Evolutionary conservation across 2,797 vertebrate species (phyloP).

Genomic region (Coregonus sp.): DNA sequence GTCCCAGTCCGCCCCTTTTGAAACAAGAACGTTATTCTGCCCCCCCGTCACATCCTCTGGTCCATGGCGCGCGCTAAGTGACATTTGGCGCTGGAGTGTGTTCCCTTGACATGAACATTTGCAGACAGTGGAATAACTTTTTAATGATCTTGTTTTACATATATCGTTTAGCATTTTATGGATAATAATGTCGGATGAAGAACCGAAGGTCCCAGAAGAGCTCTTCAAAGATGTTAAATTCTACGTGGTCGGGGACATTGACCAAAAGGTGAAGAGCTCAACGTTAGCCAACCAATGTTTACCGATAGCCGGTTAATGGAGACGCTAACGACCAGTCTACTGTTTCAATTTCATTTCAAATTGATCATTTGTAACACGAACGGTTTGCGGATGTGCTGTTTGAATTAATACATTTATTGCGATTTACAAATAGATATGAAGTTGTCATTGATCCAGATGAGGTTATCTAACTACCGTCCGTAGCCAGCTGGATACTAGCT

Average conservation of each 20-base stretch:
- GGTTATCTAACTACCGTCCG: background rate
- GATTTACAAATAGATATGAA: background rate
- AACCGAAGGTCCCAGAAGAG: constrained; percentile 82
- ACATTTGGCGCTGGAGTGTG: constrained; percentile 72
- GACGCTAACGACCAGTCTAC: background rate
- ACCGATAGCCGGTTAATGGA: constrained; percentile 29
- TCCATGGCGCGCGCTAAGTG: constrained; percentile 70
- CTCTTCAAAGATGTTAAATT: constrained; percentile 98
- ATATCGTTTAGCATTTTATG: constrained; percentile 30
- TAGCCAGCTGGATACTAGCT: constrained; percentile 22
- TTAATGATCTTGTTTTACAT: constrained; percentile 12
- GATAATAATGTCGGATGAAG: constrained; percentile 79
- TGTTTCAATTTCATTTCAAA: background rate
- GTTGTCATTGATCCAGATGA: background rate
- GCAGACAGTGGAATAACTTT: constrained; percentile 6
- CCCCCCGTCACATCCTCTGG: constrained; percentile 27
- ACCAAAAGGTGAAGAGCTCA: constrained; percentile 84
- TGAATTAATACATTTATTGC: background rate
- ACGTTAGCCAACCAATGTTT: constrained; percentile 37
- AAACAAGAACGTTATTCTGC: background rate
- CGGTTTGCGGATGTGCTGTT: background rate
- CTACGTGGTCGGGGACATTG: constrained; percentile 95
- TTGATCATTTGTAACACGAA: background rate
- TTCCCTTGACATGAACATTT: constrained; percentile 14
- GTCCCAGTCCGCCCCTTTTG: no score